Conservation (phyloP, 2,113 vertebrate genomes). For the Lucifuga dentata region DNA sequence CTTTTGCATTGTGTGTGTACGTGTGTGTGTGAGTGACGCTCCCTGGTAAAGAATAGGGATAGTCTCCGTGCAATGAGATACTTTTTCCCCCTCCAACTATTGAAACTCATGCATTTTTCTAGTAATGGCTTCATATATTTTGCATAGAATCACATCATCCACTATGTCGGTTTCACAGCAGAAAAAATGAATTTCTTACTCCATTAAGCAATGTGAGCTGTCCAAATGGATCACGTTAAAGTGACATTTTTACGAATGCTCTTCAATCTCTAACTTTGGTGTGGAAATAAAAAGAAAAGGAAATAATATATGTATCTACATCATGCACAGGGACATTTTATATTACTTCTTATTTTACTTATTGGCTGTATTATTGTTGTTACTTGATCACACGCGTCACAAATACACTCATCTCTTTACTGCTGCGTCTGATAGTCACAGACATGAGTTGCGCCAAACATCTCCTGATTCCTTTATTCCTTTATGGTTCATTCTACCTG, state of each 20-base stretch:
- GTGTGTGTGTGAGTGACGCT: slow-evolving; percentile 47
- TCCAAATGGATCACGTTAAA: slow-evolving; percentile 74
- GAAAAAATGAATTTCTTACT: slow-evolving; percentile 78
- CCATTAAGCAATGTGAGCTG: slow-evolving; percentile 77
- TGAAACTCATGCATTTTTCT: slow-evolving; percentile 72
- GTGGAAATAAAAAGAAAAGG: slow-evolving; percentile 41
- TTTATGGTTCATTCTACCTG: slow-evolving; percentile 72
- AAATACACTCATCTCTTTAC: slow-evolving; percentile 45
- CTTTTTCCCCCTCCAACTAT: slow-evolving; percentile 49
- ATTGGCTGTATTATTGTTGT: slow-evolving; percentile 36
- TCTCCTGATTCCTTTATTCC: slow-evolving; percentile 75
- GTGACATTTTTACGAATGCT: slow-evolving; percentile 75
- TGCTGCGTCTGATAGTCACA: slow-evolving; percentile 48
- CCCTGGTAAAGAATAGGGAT: slow-evolving; percentile 72
- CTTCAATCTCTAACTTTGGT: slow-evolving; percentile 75
- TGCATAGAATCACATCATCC: slow-evolving; percentile 77
- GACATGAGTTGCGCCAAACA: slow-evolving; percentile 53
- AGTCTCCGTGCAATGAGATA: slow-evolving; percentile 69
- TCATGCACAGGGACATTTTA: not conserved
- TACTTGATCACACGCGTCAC: slow-evolving; percentile 46
- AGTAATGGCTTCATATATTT: slow-evolving; percentile 81
- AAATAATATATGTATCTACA: slow-evolving; percentile 10
- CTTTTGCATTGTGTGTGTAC: slow-evolving; percentile 76
- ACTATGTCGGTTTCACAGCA: slow-evolving; percentile 65
- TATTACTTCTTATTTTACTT: slow-evolving; percentile 3